A percentile compares a stretch with the other conserved stretches of the same genome.
phyloP scores from a whole-genome alignment of 2,888 invertebrate genomes.

The Dorcus hopei region DNA sequence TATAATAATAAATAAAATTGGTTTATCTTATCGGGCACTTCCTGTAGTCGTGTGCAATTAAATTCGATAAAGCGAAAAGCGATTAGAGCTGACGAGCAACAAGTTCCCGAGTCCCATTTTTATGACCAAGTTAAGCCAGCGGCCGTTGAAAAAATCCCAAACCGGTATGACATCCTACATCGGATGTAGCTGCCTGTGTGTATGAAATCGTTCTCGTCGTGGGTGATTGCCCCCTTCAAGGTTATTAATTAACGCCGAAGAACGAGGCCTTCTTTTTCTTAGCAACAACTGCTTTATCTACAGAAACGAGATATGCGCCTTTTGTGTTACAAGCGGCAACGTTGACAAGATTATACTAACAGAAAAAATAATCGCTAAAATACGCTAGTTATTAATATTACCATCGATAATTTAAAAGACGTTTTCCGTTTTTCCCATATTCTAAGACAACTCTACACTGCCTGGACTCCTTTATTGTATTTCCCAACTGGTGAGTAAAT shows the following conservation, averaged over 20 bases:
- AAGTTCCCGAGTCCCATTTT: neutral
- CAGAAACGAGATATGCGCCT: neutral
- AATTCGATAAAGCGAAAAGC: conserved; percentile 3
- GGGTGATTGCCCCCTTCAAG: conserved; percentile 34
- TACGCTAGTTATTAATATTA: too few species aligned
- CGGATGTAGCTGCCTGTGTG: conserved; percentile 3
- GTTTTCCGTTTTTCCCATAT: too few species aligned
- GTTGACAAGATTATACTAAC: too few species aligned
- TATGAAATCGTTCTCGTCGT: conserved; percentile 13
- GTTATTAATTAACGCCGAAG: conserved; percentile 23
- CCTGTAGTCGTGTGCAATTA: neutral
- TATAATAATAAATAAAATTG: neutral
- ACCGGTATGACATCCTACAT: conserved; percentile 18
- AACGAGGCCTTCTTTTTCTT: neutral
- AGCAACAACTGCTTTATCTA: neutral
- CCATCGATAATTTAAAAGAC: too few species aligned
- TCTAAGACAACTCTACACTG: too few species aligned
- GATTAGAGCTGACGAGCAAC: neutral
- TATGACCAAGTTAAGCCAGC: neutral
- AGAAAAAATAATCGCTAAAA: too few species aligned
- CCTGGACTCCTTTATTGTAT: too few species aligned
- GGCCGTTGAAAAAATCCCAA: conserved; percentile 9
- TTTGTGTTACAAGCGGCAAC: too few species aligned
- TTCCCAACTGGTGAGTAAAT: too few species aligned
- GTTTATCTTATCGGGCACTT: conserved; percentile 9